Base-by-base conservation (phyloP, 2,888 invertebrate genomes). In the Drosophila cognata region DNA sequence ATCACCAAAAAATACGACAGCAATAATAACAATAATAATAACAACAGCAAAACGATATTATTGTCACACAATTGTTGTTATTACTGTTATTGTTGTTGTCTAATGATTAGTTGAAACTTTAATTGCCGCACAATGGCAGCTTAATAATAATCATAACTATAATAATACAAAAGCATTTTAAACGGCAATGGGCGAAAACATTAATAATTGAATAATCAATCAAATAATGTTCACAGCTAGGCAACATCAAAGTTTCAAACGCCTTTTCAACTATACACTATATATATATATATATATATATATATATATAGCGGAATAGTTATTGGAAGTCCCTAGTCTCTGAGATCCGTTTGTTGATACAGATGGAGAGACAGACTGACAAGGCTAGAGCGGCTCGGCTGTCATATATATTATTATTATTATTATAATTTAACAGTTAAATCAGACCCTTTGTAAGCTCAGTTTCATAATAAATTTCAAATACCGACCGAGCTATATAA, bases 81-180 rank as follows among this genome's bases (percentile, higher is more conserved):
- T 72, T 77, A 71, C 71, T 71, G 66, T 50, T 65, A 68, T 81
- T 87, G 76, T 84, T 77, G 75, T 74, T 78, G 78, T 69, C 51
- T 60, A 38, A 61, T 79, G 90, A 86, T 86, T 88, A 86, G 85
- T 90, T 88, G 85, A 88, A 77, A 71, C 84, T 70, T 88, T 83
- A 86, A 86, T 90, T 86, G 85, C 84, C 76, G 78, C 81, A 86
- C 90, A 89, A 89, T 85, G 81, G 74, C 86, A 80, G 78, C 68
- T 72, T 71, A 79, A 84, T 71, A 77, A 79, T 61, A 46, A 67
- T 75, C 36, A 83, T 68, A 69, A 58, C 63, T 58, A 77, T 65
- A 69, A 58, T 67, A 66, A 59, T 51, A 82, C 57, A 71, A 58
- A 68, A 61, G 68, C 59, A 55, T 33, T 25, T 60, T 74, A 21